These are phyloP conservation scores for Leptopterna dolabrata DNA, from an alignment of 2,888 invertebrate genomes.

Conservation along the genomic window DNA sequence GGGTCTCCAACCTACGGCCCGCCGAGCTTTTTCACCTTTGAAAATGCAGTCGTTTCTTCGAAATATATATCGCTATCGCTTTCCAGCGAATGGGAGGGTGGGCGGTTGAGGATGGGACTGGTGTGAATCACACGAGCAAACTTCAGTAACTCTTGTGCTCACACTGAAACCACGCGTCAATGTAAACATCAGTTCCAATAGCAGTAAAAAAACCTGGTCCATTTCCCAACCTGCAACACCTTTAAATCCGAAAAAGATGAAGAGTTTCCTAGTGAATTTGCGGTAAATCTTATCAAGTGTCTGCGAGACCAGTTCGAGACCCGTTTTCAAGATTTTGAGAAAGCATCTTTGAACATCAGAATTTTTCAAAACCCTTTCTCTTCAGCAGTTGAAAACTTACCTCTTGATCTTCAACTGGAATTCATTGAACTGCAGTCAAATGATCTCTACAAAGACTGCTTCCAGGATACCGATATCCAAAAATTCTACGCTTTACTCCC, in stretches of 20 bases:
- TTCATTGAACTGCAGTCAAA: neutral
- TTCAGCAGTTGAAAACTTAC: slow-evolving; percentile 10
- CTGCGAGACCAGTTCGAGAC: neutral
- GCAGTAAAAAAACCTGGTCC: neutral
- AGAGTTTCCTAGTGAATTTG: neutral
- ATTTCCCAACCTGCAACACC: slow-evolving; percentile 13
- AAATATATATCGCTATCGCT: neutral
- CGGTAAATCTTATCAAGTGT: neutral
- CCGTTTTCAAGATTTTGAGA: neutral
- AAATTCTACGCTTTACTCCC: neutral
- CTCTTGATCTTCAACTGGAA: slow-evolving; percentile 5
- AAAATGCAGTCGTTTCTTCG: neutral
- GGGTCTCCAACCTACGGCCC: neutral
- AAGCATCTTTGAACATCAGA: neutral
- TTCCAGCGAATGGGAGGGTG: neutral
- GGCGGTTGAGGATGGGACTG: neutral
- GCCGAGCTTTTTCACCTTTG: neutral
- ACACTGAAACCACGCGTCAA: too few species aligned
- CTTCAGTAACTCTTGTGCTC: neutral
- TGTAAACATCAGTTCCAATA: too few species aligned
- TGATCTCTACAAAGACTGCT: slow-evolving; percentile 2
- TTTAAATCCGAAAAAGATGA: slow-evolving; percentile 17
- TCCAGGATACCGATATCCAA: neutral
- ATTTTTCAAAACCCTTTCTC: neutral
- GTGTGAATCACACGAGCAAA: neutral